These are phyloP conservation scores for Sinocyclocheilus grahami DNA, from an alignment of 2,113 vertebrate genomes.

Conservation along the genomic window DNA sequence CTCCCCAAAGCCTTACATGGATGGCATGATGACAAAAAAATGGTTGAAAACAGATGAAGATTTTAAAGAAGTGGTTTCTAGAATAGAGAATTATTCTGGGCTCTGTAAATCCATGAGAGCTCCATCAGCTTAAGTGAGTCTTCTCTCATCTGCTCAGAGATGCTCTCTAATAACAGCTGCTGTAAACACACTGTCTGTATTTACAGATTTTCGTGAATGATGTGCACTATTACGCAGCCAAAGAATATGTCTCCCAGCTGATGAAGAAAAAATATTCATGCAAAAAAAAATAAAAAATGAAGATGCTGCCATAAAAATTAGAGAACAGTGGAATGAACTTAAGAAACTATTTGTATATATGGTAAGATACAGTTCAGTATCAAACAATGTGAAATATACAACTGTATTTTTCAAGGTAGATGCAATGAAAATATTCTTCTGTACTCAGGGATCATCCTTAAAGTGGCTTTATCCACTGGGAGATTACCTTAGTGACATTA, in stretches of 20 bases:
- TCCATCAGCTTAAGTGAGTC: conserved; percentile 45
- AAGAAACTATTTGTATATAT: conserved; percentile 41
- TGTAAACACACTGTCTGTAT: neutral
- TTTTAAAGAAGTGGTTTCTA: conserved; percentile 48
- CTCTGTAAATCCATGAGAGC: conserved; percentile 45
- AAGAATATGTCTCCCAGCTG: conserved; percentile 50
- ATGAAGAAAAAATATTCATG: conserved; percentile 52
- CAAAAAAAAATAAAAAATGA: conserved; percentile 44
- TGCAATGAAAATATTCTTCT: neutral
- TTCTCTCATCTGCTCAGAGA: neutral
- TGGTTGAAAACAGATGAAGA: conserved; percentile 54
- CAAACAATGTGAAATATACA: neutral
- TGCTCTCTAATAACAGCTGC: neutral
- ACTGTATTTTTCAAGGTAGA: neutral
- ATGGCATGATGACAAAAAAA: conserved; percentile 57
- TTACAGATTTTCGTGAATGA: conserved; percentile 41
- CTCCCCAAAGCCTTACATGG: conserved; percentile 45
- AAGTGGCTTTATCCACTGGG: conserved; percentile 50
- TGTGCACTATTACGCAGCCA: conserved; percentile 40
- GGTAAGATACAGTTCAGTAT: conserved; percentile 19
- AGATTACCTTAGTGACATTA: conserved; percentile 37
- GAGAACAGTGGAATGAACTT: conserved; percentile 38
- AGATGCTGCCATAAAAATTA: conserved; percentile 40
- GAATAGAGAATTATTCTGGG: conserved; percentile 38
- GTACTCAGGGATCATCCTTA: conserved; percentile 44